Evolutionary conservation across 2,797 vertebrate species (phyloP), one percentile per base, ranked within the genome.

Genomic region (Rhodeus uyekii): DNA sequence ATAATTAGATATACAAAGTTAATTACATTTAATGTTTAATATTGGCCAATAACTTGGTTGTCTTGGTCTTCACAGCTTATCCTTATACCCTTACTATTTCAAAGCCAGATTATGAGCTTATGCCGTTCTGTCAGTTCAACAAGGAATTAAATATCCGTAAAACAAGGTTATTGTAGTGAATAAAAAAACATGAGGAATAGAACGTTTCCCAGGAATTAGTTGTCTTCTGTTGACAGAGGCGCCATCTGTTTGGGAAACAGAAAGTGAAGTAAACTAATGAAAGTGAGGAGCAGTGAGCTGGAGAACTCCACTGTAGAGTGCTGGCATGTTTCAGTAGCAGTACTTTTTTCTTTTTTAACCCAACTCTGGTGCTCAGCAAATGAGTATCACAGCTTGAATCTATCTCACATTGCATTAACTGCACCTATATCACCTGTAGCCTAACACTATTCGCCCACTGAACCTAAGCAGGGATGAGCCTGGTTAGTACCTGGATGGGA

Each of bases 231-330:
- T 76, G 78, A 84, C 32, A 71, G 55, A 80, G n/a, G 75, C 27
- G 32, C 83, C 87, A 86, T 87, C 85, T 86, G 85, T 87, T 68
- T 85, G 77, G 67, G 73, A 84, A 82, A 68, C 27, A 36, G 58
- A 84, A 65, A 75, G 29, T 27, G 27, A 63, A 55, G 64, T 82
- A 72, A 81, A 83, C 61, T 83, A 83, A 87, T 83, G 81, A 86
- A 78, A 86, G 77, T 19, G 24, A 32, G 58, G 44, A 82, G 67
- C 65, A 38, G 29, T 29, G n/a, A 73, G 78, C 63, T 48, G 58
- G 79, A 81, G 39, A 38, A 38, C 29, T 78, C 44, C 8, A 18
- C 32, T 16, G 44, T 48, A 34, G 34, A 48, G 60, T 78, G 65
- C 74, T 38, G 67, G 24, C 60, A 34, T 74, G 65, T 44, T 55